A percentile compares a stretch with the other conserved stretches of the same genome.
Evolutionary conservation across 2,113 vertebrate genomes (phyloP).

Genomic region (Prietella phreatophila): DNA sequence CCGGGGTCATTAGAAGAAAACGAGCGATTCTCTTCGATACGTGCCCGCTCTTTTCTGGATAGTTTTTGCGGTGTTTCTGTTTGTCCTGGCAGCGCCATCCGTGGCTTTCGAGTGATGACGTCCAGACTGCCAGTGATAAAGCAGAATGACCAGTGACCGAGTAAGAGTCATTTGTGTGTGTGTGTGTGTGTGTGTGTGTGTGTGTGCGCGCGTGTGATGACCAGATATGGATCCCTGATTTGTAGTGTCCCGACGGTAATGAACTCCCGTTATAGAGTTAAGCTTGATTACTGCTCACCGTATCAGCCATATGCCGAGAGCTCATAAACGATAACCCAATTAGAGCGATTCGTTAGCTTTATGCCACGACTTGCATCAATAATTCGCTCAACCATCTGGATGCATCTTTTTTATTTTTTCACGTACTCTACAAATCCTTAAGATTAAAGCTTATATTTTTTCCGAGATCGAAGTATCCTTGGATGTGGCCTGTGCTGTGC

Average conservation of each 20-base stretch:
- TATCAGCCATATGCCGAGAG: background rate
- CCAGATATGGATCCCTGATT: background rate
- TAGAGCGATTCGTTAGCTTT: conserved; percentile 23
- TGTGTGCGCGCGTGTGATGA: background rate
- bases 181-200: background rate
- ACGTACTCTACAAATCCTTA: conserved; percentile 11
- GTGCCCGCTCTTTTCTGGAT: background rate
- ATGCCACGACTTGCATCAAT: conserved; percentile 18
- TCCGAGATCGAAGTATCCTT: conserved; percentile 8
- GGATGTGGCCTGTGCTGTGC: no score
- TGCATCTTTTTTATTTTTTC: conserved; percentile 40
- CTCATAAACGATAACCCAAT: conserved; percentile 7
- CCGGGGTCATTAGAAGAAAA: background rate
- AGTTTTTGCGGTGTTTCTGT: background rate
- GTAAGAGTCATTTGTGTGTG: background rate
- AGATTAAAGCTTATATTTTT: background rate
- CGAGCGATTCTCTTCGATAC: background rate
- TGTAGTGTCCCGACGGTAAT: background rate
- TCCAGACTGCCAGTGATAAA: background rate
- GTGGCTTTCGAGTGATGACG: background rate
- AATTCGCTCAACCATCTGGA: background rate
- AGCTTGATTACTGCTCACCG: conserved; percentile 26
- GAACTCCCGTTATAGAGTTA: conserved; percentile 20
- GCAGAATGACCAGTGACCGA: conserved; percentile 5
- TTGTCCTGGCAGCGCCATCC: background rate